Evolutionary conservation across 2,113 vertebrate species (phyloP), one percentile per base, ranked within the genome.

Genomic region (Tychaedon coryphoeus): DNA sequence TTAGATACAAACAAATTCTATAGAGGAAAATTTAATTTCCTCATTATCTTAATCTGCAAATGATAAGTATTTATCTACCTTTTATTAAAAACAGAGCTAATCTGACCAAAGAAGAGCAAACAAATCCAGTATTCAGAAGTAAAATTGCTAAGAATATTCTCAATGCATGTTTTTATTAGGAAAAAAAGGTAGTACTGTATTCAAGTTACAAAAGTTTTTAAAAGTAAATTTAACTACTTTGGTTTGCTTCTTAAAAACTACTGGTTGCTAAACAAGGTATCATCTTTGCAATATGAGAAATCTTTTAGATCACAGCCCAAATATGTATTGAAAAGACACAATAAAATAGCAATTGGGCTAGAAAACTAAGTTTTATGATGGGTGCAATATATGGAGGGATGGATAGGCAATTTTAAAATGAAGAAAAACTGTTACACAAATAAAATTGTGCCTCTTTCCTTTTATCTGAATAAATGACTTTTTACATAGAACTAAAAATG

Each of bases 21-120:
- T 7, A 70, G 34, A 88, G 17, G 23, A 90, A 90, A 92, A 90
- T 80, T 66, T 92, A 38, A 94, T 95, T 95, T 92, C 88, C 75
- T 82, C 67, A 73, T 95, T 88, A 80, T 79, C 74, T 86, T 76
- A 82, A 69, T 83, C 58, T 88, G 50, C 78, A 77, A 93, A 25
- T 0, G 9, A 13, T 75, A 90, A 76, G 29, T 45, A 80, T 92
- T 95, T 90, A 57, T 83, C 86, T 80, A 92, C 64, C 33, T 77
- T 14, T 60, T 92, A 92, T 74, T 95, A 88, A 90, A 86, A 95
- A 15, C 36, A 77, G 66, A 88, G 56, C 42, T 83, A 77, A 67
- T 90, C 33, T 88, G 82, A 83, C 9, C 38, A 83, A 76, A 92
- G 60, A 71, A 53, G 17, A 84, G 62, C 19, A 77, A 80, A 73